Conservation (phyloP, 2,113 vertebrate species). For the Uria aalge region DNA sequence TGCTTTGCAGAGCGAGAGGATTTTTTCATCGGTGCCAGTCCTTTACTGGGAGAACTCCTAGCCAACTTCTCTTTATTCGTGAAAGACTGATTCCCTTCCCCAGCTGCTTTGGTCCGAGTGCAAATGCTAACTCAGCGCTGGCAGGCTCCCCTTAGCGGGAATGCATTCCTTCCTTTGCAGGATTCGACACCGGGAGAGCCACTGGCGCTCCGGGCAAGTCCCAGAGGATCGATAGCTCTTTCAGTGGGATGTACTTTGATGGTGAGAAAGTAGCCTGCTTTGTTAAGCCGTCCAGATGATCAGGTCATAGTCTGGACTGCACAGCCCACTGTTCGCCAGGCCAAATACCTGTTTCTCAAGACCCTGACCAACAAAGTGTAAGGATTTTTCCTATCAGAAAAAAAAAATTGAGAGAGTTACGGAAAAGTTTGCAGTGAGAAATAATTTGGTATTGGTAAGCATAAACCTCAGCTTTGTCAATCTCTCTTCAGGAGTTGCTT, state of each 20-base stretch:
- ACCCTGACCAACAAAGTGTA: not conserved
- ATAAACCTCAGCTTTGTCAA: not conserved
- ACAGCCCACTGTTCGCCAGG: not conserved
- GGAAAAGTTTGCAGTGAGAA: not conserved
- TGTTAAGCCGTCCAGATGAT: slow-evolving; percentile 52
- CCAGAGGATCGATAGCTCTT: slow-evolving; percentile 52
- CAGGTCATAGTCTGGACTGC: not conserved
- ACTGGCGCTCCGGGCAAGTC: slow-evolving; percentile 7
- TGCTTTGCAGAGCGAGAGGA: not conserved
- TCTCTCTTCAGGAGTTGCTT: not conserved
- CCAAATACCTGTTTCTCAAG: slow-evolving; percentile 7
- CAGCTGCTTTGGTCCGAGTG: slow-evolving; percentile 27
- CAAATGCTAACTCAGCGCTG: slow-evolving; percentile 59
- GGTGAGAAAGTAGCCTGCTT: slow-evolving; percentile 56
- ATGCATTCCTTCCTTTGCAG: slow-evolving; percentile 33
- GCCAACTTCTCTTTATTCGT: slow-evolving; percentile 1
- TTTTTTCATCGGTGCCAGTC: not conserved
- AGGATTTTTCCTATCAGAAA: not conserved
- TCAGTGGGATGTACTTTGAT: slow-evolving; percentile 63
- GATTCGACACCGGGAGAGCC: slow-evolving; percentile 3
- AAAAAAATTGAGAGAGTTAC: not conserved
- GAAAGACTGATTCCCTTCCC: not conserved
- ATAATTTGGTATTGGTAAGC: not conserved
- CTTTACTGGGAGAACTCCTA: slow-evolving; percentile 14
- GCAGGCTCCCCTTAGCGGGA: not conserved